Conservation (phyloP, 2,797 vertebrate genomes). For the Microctenopoma lineatum region DNA sequence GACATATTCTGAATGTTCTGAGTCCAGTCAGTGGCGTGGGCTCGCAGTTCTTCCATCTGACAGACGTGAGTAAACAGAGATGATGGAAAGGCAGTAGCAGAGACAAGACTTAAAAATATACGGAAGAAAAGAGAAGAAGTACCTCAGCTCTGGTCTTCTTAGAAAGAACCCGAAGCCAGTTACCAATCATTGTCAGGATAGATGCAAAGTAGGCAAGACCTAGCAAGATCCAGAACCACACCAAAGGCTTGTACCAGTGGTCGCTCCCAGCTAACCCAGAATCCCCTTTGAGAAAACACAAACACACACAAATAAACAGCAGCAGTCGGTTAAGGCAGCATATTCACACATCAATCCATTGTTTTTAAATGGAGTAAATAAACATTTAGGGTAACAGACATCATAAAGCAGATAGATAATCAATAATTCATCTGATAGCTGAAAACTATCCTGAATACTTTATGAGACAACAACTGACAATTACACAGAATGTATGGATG, state of each 20-base stretch:
- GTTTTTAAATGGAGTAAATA: slow-evolving; percentile 27
- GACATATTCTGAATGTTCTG: slow-evolving; percentile 90
- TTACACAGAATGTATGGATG: slow-evolving; percentile 32
- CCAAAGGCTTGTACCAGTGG: slow-evolving; percentile 90
- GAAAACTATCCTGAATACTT: slow-evolving; percentile 57
- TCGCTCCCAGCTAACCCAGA: slow-evolving; percentile 73
- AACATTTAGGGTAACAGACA: slow-evolving; percentile 27
- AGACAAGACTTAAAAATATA: background rate
- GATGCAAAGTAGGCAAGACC: slow-evolving; percentile 94
- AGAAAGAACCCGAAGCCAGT: slow-evolving; percentile 90
- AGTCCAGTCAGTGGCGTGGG: slow-evolving; percentile 91
- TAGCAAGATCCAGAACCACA: slow-evolving; percentile 94
- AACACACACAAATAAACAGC: slow-evolving; percentile 1
- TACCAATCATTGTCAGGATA: slow-evolving; percentile 91
- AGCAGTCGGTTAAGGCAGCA: background rate
- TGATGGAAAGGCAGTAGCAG: slow-evolving; percentile 7
- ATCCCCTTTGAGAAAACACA: slow-evolving; percentile 78
- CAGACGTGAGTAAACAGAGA: slow-evolving; percentile 12
- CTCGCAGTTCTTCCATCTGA: slow-evolving; percentile 92
- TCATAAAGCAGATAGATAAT: slow-evolving; percentile 32
- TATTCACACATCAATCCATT: slow-evolving; percentile 5
- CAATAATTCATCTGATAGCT: slow-evolving; percentile 60
- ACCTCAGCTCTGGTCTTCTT: slow-evolving; percentile 93
- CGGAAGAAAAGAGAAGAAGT: slow-evolving; percentile 1
- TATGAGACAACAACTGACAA: slow-evolving; percentile 40